Evolutionary conservation across 2,797 vertebrate genomes (phyloP), one percentile per base, ranked within the genome.

Genomic region (Echeneis naucrates): DNA sequence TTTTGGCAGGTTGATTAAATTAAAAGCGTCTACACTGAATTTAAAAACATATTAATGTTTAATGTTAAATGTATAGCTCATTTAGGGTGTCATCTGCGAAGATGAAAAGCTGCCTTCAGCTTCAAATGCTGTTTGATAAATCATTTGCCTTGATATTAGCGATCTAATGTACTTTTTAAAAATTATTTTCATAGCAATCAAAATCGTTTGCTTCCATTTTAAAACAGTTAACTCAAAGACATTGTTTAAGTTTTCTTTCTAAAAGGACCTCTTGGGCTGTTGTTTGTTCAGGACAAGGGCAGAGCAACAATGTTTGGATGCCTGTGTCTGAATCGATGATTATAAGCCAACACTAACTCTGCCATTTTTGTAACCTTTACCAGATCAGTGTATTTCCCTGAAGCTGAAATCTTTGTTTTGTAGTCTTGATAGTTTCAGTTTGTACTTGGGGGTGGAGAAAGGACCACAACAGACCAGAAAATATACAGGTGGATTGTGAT

Each of bases 1-100:
- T 52, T 52, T 56, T 42, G 24, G 52, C 23, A 27, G 4, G 26
- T 30, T 13, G 59, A 27, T 62, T 21, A 30, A 30, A 68, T 68
- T 27, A 7, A 50, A 45, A 64, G 54, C 0, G 6, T 38, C 17
- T 12, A 44, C 11, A 4, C 23, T 55, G 27, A 67, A 55, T 45
- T 37, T 70, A 10, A 3, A 47, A 30, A 45, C 51, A 37, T 10
- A 61, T 19, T 33, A 14, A 32, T 9, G n/a, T 45, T n/a, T 4
- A 40, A 37, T 33, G 26, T 44, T 37, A 24, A 48, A n/a, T 3
- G 53, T 4, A 3, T 24, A n/a, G 42, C 42, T 45, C 17, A 40
- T 12, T 19, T 24, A 12, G 45, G 42, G n/a, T n/a, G 19, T 44
- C 42, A 44, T 44, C 17, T 23, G 47, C 52, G 1, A 1, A 38